These are phyloP conservation scores for Sympetrum striolatum DNA, from an alignment of 2,888 invertebrate genomes.

Conservation along the genomic window DNA sequence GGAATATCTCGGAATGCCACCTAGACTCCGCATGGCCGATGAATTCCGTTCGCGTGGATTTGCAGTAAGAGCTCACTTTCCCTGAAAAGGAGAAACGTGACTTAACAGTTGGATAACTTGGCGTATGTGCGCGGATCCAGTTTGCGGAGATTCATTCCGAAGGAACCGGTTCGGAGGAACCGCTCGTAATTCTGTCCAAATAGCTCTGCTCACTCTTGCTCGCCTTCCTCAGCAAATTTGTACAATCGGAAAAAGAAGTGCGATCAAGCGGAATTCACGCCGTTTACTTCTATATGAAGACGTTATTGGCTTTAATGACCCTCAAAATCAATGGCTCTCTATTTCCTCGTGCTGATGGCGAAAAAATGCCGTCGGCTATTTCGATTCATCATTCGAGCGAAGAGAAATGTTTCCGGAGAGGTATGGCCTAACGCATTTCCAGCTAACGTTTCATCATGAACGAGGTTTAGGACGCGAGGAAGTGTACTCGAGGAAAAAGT, in stretches of 20 bases:
- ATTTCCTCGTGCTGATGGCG: background rate
- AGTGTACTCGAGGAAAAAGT: too few relatives aligned
- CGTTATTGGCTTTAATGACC: background rate
- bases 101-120: slow-evolving; percentile 12
- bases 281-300: background rate
- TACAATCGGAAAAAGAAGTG: background rate
- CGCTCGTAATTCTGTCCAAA: background rate
- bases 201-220: too few relatives aligned
- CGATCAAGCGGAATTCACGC: background rate
- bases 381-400: background rate
- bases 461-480: too few relatives aligned
- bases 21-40: too few relatives aligned
- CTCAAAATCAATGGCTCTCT: background rate
- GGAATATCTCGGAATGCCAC: background rate
- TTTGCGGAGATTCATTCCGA: background rate
- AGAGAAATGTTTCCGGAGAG: background rate
- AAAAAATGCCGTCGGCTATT: background rate
- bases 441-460: too few relatives aligned
- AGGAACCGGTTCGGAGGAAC: background rate
- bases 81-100: slow-evolving; percentile 5
- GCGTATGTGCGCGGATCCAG: background rate
- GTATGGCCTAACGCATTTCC: too few relatives aligned
- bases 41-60: background rate
- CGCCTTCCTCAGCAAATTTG: background rate
- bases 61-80: background rate